Base-by-base conservation (phyloP, 2,797 vertebrate species). In the Erethizon dorsatum region DNA sequence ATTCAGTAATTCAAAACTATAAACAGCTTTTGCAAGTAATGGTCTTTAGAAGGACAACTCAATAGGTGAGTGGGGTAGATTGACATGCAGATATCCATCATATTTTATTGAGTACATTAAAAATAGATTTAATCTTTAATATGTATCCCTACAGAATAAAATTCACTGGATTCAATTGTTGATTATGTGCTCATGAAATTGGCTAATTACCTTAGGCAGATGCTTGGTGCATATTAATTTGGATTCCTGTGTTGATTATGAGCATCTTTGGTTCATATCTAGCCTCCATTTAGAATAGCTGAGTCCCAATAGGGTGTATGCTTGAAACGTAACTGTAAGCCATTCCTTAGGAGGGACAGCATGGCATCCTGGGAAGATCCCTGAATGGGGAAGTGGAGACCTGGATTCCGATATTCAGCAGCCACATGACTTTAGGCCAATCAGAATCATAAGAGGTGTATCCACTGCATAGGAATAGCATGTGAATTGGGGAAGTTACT, bases 61-160 rank as follows among this genome's bases (percentile, higher is more conserved):
- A 97, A 82, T 97, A 96, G 93, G 22, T 79, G 94, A 94, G 95
- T 26, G 13, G 71, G 37, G 2, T 61, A 90, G 73, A 95, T 12
- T 95, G 82, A 93, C 88, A 89, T 92, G 65, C 61, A 96, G 95
- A 95, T 96, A 95, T 95, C 95, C 77, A 91, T 97, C 91, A 95
- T 88, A 69, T 94, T 82, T 97, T 98, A 96, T 96, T 94, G 95
- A 89, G 59, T 45, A 97, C 95, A 97, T 97, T 97, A 96, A 97
- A 97, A 97, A 90, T 94, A 97, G 91, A 96, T 94, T 96, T 96
- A 83, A 41, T 96, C 88, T 95, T 96, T 95, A 82, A 57, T 78
- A 41, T 88, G 59, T 90, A 45, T 82, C 90, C 88, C 93, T 92
- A 94, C 14, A 75, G 63, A 88, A 97, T 93, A 97, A 96, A 97